Base-by-base conservation (phyloP, 2,888 invertebrate species). In the Ornithoptera alexandrae region DNA sequence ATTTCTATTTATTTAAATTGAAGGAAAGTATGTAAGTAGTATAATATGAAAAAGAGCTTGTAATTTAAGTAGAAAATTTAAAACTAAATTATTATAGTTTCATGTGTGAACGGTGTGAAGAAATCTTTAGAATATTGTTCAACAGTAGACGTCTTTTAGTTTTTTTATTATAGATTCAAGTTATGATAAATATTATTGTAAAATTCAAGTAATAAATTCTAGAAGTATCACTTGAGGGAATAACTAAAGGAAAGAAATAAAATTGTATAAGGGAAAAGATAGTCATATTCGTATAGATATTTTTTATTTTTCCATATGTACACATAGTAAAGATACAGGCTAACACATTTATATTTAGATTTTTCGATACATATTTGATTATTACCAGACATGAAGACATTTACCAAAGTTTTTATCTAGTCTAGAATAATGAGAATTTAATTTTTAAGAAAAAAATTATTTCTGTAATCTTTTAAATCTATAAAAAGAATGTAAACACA, bases 351-450 rank as follows among this genome's bases (percentile, higher is more conserved):
- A 62, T 57, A 10, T 57, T 57, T 57, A 61, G 61, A 22, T 24
- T 39, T 46, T 22, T n/a, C 22, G n/a, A 67, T 62, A 42, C 62
- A 63, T 50, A 58, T 63, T 22, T 36, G 58, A 60, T 63, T 50
- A 65, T 56, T 62, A 30, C 50, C 36, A 50, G 10, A 66, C n/a
- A 24, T 20, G 20, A 62, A 64, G 42, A 69, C 58, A 50, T 65
- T 69, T 63, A 67, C 70, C 70, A 70, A 70, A 70, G 70, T 53
- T 67, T 63, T 67, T 42, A 57, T 65, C 65, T 69, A 69, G 69
- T 69, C 69, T 62, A 66, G 50, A 59, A 20, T 39, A 66, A 59
- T 42, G n/a, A 39, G 42, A 62, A 62, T 57, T 17, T 50, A 20
- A 62, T 30, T 65, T 69, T 57, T 62, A 65, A 62, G 46, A 61